These are phyloP conservation scores for Cheilosia vulpina DNA, from an alignment of 2,888 invertebrate genomes.

Conservation along the genomic window DNA sequence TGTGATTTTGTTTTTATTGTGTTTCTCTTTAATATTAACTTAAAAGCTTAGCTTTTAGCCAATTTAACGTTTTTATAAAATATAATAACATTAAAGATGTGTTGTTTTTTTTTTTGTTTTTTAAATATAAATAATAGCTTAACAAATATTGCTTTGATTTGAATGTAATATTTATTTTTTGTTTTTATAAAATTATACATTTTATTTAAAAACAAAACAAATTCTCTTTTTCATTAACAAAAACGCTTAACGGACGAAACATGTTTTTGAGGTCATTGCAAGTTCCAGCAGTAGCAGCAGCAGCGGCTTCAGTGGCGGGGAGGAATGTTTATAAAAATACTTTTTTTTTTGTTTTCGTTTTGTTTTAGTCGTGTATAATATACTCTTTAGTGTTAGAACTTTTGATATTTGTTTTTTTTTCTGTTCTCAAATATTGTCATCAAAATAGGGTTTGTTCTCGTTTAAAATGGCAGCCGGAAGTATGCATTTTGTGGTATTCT, in stretches of 20 bases:
- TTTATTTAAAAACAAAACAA: conserved; percentile 45
- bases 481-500: conserved; percentile 39
- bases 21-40: conserved; percentile 43
- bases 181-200: conserved; percentile 55
- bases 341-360: conserved; percentile 41
- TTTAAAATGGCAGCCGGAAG: conserved; percentile 73
- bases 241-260: conserved; percentile 73
- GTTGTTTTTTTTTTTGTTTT: conserved; percentile 16
- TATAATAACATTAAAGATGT: conserved; percentile 61
- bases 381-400: conserved; percentile 53
- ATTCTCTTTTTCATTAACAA: conserved; percentile 31
- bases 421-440: conserved; percentile 67
- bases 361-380: conserved; percentile 48
- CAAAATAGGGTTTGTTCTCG: conserved; percentile 57
- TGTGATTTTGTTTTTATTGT: conserved; percentile 46
- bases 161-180: conserved; percentile 51
- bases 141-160: conserved; percentile 73
- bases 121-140: conserved; percentile 71
- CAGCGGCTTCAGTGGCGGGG: conserved; percentile 66
- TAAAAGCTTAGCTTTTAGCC: conserved; percentile 68
- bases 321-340: conserved; percentile 72
- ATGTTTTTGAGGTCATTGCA: conserved; percentile 74
- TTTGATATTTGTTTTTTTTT: not conserved
- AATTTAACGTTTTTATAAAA: conserved; percentile 54
- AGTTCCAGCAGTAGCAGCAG: conserved; percentile 71